phyloP scores from a whole-genome alignment of 2,888 invertebrate species.

The Zaprionus bogoriensis region DNA sequence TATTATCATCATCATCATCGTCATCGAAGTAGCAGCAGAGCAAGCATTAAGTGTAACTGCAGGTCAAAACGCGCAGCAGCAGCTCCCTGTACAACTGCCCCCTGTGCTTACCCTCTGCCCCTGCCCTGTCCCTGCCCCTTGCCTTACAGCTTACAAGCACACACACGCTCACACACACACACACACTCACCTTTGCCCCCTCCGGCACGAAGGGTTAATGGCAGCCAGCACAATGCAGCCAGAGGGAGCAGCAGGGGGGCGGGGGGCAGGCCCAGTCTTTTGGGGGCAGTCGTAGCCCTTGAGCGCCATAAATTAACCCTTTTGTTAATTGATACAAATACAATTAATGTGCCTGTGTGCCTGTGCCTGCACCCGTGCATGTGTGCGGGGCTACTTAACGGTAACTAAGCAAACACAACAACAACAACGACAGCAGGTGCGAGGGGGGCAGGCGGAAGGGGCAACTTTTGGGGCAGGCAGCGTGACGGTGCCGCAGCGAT shows the following conservation, averaged over 20 bases:
- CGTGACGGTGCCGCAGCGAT: slow-evolving; percentile 41
- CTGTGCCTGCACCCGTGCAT: slow-evolving; percentile 20
- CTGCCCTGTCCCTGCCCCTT: neutral
- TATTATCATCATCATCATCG: slow-evolving; percentile 34
- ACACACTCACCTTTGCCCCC: neutral
- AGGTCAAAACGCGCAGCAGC: slow-evolving; percentile 62
- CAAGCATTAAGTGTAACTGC: slow-evolving; percentile 69
- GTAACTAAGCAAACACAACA: slow-evolving; percentile 76
- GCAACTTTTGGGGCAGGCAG: slow-evolving; percentile 30
- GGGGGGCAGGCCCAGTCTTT: neutral
- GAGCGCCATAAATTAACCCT: slow-evolving; percentile 82
- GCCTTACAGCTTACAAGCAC: neutral
- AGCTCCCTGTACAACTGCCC: too few species aligned
- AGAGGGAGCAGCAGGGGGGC: slow-evolving; percentile 11
- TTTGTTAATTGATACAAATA: slow-evolving; percentile 83
- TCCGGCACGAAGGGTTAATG: slow-evolving; percentile 52
- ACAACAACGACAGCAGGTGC: slow-evolving; percentile 31
- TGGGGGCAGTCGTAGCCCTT: slow-evolving; percentile 52
- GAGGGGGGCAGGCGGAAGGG: neutral
- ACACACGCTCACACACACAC: slow-evolving; percentile 7
- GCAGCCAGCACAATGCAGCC: slow-evolving; percentile 59
- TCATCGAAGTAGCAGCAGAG: slow-evolving; percentile 17
- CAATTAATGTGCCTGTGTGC: slow-evolving; percentile 63
- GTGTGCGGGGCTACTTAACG: slow-evolving; percentile 63
- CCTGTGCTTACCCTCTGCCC: too few species aligned